phyloP scores from a whole-genome alignment of 2,797 vertebrate species.

The Phataginus tricuspis region DNA sequence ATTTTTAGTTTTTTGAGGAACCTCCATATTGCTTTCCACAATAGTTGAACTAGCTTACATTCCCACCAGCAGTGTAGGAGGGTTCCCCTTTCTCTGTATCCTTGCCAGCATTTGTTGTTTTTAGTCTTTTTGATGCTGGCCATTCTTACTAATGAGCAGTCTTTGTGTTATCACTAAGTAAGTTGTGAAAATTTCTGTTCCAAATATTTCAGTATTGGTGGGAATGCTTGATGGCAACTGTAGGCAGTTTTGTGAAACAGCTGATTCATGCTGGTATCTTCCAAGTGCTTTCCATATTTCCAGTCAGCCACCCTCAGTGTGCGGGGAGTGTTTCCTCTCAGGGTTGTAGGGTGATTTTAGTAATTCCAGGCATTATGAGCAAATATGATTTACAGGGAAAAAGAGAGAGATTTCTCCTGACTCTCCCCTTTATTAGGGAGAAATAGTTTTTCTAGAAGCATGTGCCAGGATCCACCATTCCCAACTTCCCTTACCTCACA shows the following conservation, averaged over 20 bases:
- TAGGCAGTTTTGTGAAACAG: not conserved
- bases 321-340: not conserved
- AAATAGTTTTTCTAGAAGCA: not conserved
- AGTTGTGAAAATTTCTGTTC: not conserved
- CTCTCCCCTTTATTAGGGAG: not conserved
- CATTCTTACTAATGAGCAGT: too few relatives aligned
- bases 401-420: not conserved
- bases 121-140: too few relatives aligned
- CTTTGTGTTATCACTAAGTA: not conserved
- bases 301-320: not conserved
- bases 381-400: not conserved
- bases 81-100: too few relatives aligned
- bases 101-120: too few relatives aligned
- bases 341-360: not conserved
- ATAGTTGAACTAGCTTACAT: too few relatives aligned
- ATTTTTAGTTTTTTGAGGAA: too few relatives aligned
- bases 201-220: not conserved
- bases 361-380: not conserved
- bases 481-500: not conserved
- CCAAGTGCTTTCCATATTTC: not conserved
- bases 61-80: too few relatives aligned
- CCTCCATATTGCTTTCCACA: too few relatives aligned
- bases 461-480: not conserved
- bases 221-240: not conserved
- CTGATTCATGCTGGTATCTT: not conserved